Conservation (phyloP, 2,888 invertebrate genomes). For the Plutella xylostella region DNA sequence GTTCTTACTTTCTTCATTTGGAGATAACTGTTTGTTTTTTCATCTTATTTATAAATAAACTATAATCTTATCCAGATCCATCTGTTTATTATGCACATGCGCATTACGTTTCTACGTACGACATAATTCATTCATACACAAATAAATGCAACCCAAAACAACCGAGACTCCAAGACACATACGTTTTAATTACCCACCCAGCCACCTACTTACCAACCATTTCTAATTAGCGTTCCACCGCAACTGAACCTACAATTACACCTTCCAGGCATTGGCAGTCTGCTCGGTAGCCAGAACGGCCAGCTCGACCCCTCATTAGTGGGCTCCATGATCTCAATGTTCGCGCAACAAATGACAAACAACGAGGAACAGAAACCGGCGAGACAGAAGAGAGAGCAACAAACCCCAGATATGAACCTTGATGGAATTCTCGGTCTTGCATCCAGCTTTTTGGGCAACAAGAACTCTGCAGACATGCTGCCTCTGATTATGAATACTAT, state of each 20-base stretch:
- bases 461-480: conserved; percentile 58
- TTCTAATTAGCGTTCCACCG: neutral
- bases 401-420: conserved; percentile 48
- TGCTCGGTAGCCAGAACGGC: conserved; percentile 70
- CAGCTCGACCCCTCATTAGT: conserved; percentile 69
- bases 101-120: too few relatives aligned
- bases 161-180: too few relatives aligned
- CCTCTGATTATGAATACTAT: conserved; percentile 77
- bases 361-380: conserved; percentile 21
- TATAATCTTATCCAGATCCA: too few relatives aligned
- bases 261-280: conserved; percentile 56
- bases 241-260: neutral
- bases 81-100: too few relatives aligned
- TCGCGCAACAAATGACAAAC: conserved; percentile 48
- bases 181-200: too few relatives aligned
- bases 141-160: too few relatives aligned
- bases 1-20: too few relatives aligned
- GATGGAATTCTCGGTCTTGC: conserved; percentile 67
- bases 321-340: conserved; percentile 55
- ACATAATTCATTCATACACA: too few relatives aligned
- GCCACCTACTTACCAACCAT: neutral
- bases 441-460: conserved; percentile 62
- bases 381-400: conserved; percentile 33
- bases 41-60: too few relatives aligned
- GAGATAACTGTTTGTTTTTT: too few relatives aligned